A percentile compares a stretch with the other conserved stretches of the same genome.
Conservation (phyloP, 2,888 invertebrate genomes). For the Agrotis clavis region DNA sequence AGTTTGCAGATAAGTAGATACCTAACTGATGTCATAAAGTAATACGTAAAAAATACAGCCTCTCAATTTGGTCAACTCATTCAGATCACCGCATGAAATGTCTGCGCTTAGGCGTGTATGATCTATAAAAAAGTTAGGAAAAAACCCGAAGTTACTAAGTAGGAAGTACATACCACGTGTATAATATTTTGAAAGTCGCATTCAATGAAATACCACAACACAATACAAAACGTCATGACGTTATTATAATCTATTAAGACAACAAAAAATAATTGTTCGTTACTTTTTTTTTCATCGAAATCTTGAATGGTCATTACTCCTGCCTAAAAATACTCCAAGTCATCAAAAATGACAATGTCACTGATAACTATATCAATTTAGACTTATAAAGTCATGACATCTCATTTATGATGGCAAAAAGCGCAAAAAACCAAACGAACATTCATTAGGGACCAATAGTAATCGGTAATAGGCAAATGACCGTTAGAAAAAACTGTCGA, state of each 20-base stretch:
- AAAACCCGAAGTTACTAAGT: slow-evolving; percentile 21
- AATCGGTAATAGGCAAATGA: slow-evolving; percentile 55
- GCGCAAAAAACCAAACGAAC: slow-evolving; percentile 52
- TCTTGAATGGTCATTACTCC: slow-evolving; percentile 55
- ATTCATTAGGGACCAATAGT: slow-evolving; percentile 55
- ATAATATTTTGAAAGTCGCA: slow-evolving; percentile 47
- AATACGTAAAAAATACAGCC: slow-evolving; percentile 19
- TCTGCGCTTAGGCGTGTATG: slow-evolving; percentile 6
- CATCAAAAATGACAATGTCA: slow-evolving; percentile 66
- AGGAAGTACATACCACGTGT: slow-evolving; percentile 40
- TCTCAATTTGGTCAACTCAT: slow-evolving; percentile 35
- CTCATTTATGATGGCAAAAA: slow-evolving; percentile 58
- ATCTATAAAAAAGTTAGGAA: slow-evolving; percentile 24
- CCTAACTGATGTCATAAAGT: slow-evolving; percentile 32
- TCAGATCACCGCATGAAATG: slow-evolving; percentile 31
- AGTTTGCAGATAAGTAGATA: slow-evolving; percentile 1
- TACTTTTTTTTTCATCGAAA: slow-evolving; percentile 41
- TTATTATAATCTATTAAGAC: slow-evolving; percentile 41
- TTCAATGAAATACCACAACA: slow-evolving; percentile 49
- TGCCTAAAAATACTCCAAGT: slow-evolving; percentile 52
- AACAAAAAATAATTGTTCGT: slow-evolving; percentile 48
- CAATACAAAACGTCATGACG: slow-evolving; percentile 42
- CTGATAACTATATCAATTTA: slow-evolving; percentile 68
- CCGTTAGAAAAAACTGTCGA: slow-evolving; percentile 51
- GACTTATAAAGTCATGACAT: slow-evolving; percentile 65